phyloP scores from a whole-genome alignment of 2,113 vertebrate genomes.

The Sorex araneus region DNA sequence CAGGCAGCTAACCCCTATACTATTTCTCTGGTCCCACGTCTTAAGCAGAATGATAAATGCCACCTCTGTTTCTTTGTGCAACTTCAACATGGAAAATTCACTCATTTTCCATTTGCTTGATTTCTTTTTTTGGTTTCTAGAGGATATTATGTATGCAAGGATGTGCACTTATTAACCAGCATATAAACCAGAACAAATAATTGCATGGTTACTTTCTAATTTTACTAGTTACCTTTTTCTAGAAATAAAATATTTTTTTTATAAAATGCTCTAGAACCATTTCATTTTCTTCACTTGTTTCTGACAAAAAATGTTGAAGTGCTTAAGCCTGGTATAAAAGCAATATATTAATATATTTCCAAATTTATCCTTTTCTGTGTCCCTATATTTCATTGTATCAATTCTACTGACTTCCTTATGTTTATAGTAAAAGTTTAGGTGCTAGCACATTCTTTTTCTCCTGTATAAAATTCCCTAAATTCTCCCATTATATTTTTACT shows the following conservation, averaged over 20 bases:
- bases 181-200: not conserved
- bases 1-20: too few species aligned
- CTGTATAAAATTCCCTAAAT: not conserved
- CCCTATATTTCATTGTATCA: rapidly evolving
- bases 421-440: not conserved
- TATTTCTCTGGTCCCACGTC: too few species aligned
- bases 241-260: not conserved
- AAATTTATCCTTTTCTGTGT: not conserved
- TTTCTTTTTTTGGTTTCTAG: constrained; percentile 14
- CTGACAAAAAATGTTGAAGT: not conserved
- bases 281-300: not conserved
- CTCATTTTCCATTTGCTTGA: not conserved
- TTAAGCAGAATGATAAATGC: constrained; percentile 6
- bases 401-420: not conserved
- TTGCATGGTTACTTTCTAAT: not conserved
- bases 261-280: not conserved
- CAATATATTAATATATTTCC: not conserved
- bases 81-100: not conserved
- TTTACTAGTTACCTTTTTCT: not conserved
- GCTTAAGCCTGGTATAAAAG: not conserved
- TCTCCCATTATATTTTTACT: not conserved
- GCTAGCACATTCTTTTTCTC: not conserved
- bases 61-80: not conserved
- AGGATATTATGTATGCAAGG: not conserved
- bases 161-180: not conserved